Conservation (phyloP, 2,113 vertebrate genomes). For the Scalopus aquaticus region DNA sequence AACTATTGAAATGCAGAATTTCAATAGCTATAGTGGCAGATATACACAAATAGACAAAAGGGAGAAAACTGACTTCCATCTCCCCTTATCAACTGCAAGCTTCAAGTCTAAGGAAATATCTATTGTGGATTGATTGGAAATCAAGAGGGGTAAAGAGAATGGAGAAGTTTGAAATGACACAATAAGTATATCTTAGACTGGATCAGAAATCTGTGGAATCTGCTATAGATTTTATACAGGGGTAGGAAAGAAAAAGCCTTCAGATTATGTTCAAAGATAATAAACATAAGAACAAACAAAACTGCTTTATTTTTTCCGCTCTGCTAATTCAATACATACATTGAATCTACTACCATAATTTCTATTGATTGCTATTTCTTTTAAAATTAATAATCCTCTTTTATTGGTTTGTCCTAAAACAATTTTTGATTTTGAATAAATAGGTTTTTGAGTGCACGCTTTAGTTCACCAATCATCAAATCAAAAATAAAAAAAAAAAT, state of each 20-base stretch:
- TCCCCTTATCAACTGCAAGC: background rate
- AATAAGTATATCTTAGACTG: too few relatives aligned
- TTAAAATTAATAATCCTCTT: background rate
- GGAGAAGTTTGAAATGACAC: background rate
- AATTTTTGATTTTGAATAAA: background rate
- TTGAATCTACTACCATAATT: background rate
- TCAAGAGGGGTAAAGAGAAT: background rate
- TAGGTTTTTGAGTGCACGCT: background rate
- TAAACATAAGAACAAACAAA: background rate
- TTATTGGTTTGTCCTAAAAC: background rate
- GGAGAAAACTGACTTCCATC: background rate
- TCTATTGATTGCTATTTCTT: background rate
- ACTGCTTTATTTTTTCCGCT: background rate
- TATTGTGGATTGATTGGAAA: background rate
- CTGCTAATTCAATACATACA: background rate
- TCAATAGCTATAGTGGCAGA: background rate
- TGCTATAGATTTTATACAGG: background rate
- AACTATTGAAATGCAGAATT: background rate
- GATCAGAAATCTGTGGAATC: background rate
- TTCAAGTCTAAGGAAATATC: background rate
- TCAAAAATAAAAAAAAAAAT: background rate
- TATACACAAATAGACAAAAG: background rate
- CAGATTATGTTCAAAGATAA: background rate
- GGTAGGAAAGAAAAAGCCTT: background rate
- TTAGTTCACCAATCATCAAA: background rate